Evolutionary conservation across 2,113 vertebrate species (phyloP).

Genomic region (Aegithalos caudatus): DNA sequence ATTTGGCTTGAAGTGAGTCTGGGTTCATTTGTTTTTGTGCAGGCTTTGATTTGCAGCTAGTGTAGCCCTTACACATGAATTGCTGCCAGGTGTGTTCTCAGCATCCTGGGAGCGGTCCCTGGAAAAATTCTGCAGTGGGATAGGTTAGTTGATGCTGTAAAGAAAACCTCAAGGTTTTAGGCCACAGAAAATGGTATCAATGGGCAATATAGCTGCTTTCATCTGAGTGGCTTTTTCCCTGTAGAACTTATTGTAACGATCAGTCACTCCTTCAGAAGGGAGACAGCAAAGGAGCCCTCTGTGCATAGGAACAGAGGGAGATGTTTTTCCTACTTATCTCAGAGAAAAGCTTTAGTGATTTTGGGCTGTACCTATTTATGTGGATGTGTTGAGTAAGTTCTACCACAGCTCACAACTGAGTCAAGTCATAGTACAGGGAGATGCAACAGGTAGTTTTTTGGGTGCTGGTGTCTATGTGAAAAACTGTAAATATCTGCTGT

Average conservation of each 20-base stretch:
- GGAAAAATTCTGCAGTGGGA: background rate
- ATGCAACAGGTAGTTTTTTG: background rate
- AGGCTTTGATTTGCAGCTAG: background rate
- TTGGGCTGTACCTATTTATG: background rate
- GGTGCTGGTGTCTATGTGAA: background rate
- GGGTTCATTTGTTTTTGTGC: background rate
- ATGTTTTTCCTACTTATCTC: background rate
- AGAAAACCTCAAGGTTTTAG: background rate
- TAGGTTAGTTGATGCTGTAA: background rate
- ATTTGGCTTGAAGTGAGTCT: constrained; percentile 96
- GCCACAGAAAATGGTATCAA: background rate
- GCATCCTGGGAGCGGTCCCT: background rate
- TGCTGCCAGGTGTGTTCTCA: background rate
- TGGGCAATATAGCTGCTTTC: background rate
- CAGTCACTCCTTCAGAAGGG: background rate
- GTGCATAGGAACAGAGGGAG: background rate
- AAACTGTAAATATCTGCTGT: background rate
- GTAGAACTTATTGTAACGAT: background rate
- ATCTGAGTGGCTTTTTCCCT: background rate
- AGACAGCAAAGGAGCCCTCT: background rate
- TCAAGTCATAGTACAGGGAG: background rate
- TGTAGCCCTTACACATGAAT: background rate
- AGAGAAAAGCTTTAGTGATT: background rate
- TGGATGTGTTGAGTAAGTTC: background rate
- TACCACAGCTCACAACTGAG: background rate